phyloP scores from a whole-genome alignment of 2,113 vertebrate species.

The Orientallactaga bullata region DNA sequence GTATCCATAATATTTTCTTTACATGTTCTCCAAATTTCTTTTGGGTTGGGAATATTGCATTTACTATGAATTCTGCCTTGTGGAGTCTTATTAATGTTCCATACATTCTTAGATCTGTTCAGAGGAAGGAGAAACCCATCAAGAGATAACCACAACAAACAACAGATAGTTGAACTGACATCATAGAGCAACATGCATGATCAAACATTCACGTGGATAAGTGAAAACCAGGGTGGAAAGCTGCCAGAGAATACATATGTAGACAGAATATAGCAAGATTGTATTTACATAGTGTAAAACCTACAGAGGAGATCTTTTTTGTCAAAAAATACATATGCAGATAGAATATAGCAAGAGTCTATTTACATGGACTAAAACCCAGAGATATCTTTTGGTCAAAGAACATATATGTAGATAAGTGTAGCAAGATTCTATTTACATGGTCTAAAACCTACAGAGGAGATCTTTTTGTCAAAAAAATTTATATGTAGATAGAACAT shows the following conservation, averaged over 20 bases:
- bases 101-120: background rate
- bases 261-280: background rate
- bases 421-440: background rate
- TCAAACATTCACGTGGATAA: background rate
- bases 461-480: background rate
- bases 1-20: background rate
- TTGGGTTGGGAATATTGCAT: background rate
- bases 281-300: too few relatives aligned
- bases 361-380: background rate
- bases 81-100: background rate
- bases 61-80: background rate
- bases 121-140: background rate
- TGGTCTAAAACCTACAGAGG: background rate
- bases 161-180: background rate
- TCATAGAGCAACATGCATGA: background rate
- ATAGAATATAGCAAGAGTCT: background rate
- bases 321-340: too few relatives aligned
- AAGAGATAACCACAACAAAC: background rate
- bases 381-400: background rate
- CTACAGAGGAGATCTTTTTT: too few relatives aligned
- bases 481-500: background rate
- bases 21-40: conserved; percentile 11
- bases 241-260: background rate
- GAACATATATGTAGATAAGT: background rate
- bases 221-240: background rate